Conservation (phyloP, 2,113 vertebrate species). For the Sapajus apella region DNA sequence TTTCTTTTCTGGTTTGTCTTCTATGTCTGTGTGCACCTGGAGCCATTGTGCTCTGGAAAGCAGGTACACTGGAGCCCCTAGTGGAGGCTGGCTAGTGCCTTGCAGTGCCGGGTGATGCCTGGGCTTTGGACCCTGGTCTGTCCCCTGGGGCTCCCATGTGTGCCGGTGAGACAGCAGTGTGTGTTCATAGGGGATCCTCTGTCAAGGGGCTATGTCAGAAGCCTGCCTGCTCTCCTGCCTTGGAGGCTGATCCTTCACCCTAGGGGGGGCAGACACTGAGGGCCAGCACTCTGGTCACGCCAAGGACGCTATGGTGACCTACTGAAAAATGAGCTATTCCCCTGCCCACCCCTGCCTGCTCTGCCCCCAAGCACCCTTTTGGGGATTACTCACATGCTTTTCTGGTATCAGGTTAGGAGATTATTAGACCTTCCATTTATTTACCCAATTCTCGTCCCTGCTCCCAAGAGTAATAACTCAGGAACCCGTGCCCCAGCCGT, state of each 20-base stretch:
- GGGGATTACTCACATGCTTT: not conserved
- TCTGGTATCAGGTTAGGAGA: not conserved
- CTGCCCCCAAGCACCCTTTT: not conserved
- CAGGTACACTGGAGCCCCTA: not conserved
- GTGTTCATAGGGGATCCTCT: not conserved
- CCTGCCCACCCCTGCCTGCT: not conserved
- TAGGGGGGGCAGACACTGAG: not conserved
- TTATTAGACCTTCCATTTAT: not conserved
- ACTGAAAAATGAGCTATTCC: not conserved
- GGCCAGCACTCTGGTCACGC: not conserved
- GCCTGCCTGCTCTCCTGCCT: not conserved
- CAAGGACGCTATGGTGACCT: not conserved
- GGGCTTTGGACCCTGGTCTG: too few relatives aligned
- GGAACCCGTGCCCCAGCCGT: not conserved
- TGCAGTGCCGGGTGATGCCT: not conserved
- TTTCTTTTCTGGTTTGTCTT: too few relatives aligned
- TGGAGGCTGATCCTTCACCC: not conserved
- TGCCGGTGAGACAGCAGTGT: not conserved
- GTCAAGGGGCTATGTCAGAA: not conserved
- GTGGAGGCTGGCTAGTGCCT: rapidly evolving
- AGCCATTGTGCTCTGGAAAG: not conserved
- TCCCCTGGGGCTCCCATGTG: not conserved
- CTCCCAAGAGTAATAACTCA: rapidly evolving
- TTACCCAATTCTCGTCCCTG: not conserved
- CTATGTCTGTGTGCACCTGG: not conserved